Evolutionary conservation across 2,113 vertebrate species (phyloP), one percentile per base, ranked within the genome.

Genomic region (Petrocephalus zakoni): DNA sequence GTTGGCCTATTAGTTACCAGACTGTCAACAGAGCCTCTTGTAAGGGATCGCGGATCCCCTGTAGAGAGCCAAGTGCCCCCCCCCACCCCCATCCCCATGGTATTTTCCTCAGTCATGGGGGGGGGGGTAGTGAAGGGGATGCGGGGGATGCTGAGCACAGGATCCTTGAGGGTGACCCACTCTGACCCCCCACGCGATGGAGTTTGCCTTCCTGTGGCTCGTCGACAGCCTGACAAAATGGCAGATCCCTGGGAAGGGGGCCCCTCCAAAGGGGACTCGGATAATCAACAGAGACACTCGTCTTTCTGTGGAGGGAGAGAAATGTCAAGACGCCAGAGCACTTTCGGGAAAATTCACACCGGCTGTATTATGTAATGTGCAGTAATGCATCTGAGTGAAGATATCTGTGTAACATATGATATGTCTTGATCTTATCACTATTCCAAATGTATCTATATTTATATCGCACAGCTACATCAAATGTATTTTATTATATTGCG

Each of bases 1-100:
- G 90, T 90, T 55, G 88, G 91, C 93, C 93, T 94, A 96, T 96
- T 95, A 95, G 94, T 96, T 95, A 96, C 91, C 91, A 91, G 93
- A 92, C 94, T 92, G 85, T 93, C 93, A 94, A 95, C 93, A 93
- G 92, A 85, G 88, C 90, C 90, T 90, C 93, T 94, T 94, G 94
- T 94, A 93, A 95, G 93, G 90, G 92, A 95, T 95, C 93, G 93
- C 91, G 91, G 93, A 91, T 93, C 93, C 92, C 94, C 94, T 88
- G 89, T 92, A 64, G 92, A 93, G 92, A 92, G 93, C 93, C 93
- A 93, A 94, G 94, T 94, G 94, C 93, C 94, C 90, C 91, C 88
- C 84, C 49, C 84, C 7, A 7, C 49, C 84, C 22, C 49, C 34
- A 6, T 4, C 29, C 5, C 34, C 34, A 42, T 78, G 72, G 34